Evolutionary conservation across 2,797 vertebrate genomes (phyloP), one percentile per base, ranked within the genome.

Genomic region (Sciurus carolinensis): DNA sequence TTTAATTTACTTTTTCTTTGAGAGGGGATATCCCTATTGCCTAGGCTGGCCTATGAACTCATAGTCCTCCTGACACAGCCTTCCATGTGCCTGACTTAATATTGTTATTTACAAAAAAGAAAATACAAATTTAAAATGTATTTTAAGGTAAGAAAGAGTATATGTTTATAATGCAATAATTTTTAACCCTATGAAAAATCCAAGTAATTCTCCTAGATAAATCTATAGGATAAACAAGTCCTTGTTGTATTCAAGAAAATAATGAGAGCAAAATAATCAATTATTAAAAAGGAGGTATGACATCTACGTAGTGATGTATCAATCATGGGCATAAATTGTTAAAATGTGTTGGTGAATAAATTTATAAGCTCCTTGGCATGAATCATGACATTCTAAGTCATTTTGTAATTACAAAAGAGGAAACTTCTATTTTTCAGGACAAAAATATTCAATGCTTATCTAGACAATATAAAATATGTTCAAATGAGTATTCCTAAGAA

Each of bases 361-460:
- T 83, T 81, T 85, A 17, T 24, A 42, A 4, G 2, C 69, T 89
- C n/a, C 36, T 82, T 57, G 26, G 5, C 17, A 94, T 94, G 28
- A 82, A 44, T 52, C 90, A 28, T 52, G 39, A 10, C 44, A 92
- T 89, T 69, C 52, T 50, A 15, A 67, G 7, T 59, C 22, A 91
- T 57, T 89, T 77, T 24, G 4, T 77, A 39, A 14, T 24, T 71
- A 50, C 30, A 75, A 91, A 79, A 83, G 28, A 81, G 6, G 24
- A 64, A 95, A 30, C 1, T 11, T 54, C 8, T 76, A 8, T 76
- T 92, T 76, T 75, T 90, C 5, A 52, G 28, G 4, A 88, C 82
- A 81, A 20, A 95, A 85, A 85, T 77, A 89, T 89, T 96, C 73
- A 91, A 81, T 86, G 47, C 7, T 44, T 91, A 85, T 82, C 36